A percentile compares a stretch with the other conserved stretches of the same genome.
Conservation (phyloP, 2,113 vertebrate species). For the Caranx melampygus region DNA sequence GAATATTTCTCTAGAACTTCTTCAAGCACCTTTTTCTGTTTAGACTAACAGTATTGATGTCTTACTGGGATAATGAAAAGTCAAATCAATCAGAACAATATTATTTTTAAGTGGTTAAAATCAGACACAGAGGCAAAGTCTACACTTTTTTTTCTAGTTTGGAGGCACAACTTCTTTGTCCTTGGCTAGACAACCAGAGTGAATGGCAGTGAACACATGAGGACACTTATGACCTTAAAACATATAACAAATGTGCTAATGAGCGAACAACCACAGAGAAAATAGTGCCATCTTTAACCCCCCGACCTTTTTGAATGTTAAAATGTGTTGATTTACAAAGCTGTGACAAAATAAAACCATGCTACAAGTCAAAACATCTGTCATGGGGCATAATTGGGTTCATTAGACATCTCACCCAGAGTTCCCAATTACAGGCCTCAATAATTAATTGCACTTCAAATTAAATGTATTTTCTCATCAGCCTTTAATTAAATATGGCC, state of each 20-base stretch:
- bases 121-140: not conserved
- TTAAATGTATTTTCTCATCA: conserved; percentile 99
- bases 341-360: conserved; percentile 51
- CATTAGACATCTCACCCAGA: conserved; percentile 94
- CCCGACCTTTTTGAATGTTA: conserved; percentile 45
- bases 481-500: conserved; percentile 96
- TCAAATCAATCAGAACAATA: not conserved
- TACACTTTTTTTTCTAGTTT: conserved; percentile 36
- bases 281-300: conserved; percentile 56
- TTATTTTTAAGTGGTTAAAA: not conserved
- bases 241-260: conserved; percentile 76
- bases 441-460: conserved; percentile 99
- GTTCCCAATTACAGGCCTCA: conserved; percentile 94
- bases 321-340: conserved; percentile 59
- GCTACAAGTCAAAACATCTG: conserved; percentile 90
- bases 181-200: conserved; percentile 59
- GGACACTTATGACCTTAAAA: conserved; percentile 79
- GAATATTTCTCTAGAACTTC: not conserved
- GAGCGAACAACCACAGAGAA: conserved; percentile 71
- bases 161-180: conserved; percentile 47
- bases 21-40: not conserved
- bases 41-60: conserved; percentile 14
- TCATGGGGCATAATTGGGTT: conserved; percentile 96
- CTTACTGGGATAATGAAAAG: not conserved
- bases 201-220: conserved; percentile 73